Evolutionary conservation across 2,888 invertebrate species (phyloP), one percentile per base, ranked within the genome.

Genomic region (Philereme vetulata): DNA sequence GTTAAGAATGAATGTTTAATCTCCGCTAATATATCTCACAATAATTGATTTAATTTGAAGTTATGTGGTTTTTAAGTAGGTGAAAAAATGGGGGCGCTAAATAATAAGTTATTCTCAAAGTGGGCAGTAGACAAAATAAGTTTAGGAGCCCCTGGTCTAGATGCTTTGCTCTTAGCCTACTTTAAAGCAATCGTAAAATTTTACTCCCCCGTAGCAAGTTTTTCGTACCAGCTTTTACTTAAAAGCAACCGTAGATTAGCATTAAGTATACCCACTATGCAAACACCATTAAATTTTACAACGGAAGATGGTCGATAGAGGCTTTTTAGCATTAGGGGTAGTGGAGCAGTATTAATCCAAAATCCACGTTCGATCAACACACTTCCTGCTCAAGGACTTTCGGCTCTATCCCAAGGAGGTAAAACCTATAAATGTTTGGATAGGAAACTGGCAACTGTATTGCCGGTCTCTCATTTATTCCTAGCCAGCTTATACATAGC

Each of bases 401-500:
- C 51, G 35, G 42, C 64, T 56, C 35, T 65, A 63, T 47, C 2
- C 11, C 8, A n/a, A n/a, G 6, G 52, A 3, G 3, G 9, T 53
- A 64, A n/a, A 51, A 60, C 40, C 42, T 40, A 48, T 9, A 55
- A 46, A 43, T 1, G 44, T 8, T 33, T 46, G 40, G 7, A 44
- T 43, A 38, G 43, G 33, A 5, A 5, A 50, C 33, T 45, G 43
- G 9, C 32, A 46, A 56, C 51, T 46, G 53, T 52, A 44, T 58
- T 36, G 53, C 51, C 58, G 56, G 53, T 53, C 47, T 51, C 51
- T 67, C 62, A 57, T 63, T 67, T 65, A 68, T 66, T 65, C 68
- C 57, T 62, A 62, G 62, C 54, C 51, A 42, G 67, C 58, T 67
- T 65, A 68, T 67, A 70, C 65, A 67, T 66, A 66, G 62, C 66